phyloP scores from a whole-genome alignment of 2,113 vertebrate genomes.

The Charina bottae region DNA sequence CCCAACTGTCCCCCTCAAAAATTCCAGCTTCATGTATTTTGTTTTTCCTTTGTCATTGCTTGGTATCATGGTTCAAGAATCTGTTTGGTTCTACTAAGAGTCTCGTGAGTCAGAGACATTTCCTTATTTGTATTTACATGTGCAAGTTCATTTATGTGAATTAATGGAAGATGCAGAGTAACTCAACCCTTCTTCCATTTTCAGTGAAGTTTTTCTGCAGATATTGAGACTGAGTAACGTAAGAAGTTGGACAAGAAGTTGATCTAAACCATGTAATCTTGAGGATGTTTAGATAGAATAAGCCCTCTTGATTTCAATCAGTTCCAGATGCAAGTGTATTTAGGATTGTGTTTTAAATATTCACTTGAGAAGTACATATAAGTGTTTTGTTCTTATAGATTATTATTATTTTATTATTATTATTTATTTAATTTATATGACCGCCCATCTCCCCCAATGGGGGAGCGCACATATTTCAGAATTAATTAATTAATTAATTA shows the following conservation, averaged over 20 bases:
- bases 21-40: no score
- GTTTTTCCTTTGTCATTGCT: background rate
- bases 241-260: background rate
- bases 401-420: no score
- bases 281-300: background rate
- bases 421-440: no score
- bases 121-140: background rate
- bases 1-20: no score
- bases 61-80: background rate
- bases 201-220: background rate
- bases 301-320: background rate
- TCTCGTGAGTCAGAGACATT: background rate
- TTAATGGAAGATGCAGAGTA: background rate
- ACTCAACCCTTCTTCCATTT: background rate
- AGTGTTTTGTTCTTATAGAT: background rate
- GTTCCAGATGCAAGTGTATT: background rate
- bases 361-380: background rate
- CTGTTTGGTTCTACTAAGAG: background rate
- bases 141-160: background rate
- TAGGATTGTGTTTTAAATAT: background rate
- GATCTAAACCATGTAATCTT: background rate
- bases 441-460: no score
- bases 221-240: background rate
- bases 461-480: no score
- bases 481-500: no score